Base-by-base conservation (phyloP, 2,797 vertebrate species). In the Gallinago nigripennis region DNA sequence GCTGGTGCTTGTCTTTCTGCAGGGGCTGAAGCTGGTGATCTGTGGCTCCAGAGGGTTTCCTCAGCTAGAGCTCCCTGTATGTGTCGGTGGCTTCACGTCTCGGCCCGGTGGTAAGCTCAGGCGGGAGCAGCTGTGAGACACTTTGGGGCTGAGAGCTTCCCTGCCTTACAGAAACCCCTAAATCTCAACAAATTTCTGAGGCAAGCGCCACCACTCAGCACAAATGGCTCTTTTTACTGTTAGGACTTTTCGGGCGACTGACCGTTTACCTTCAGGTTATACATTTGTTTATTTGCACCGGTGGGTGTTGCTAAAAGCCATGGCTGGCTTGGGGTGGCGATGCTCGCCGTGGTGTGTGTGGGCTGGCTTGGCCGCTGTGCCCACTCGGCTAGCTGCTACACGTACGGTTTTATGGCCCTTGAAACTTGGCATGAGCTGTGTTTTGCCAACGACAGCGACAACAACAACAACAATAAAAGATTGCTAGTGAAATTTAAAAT, bases 91-190 rank as follows among this genome's bases (percentile, higher is more conserved):
- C 51, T 51, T n/a, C 43, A 1, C 53, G 53, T 58, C 79, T 24
- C 8, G 0, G 37, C 25, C 6, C 1, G 0, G 7, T 2, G 25
- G 10, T 24, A 2, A 35, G 33, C 13, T 39, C 31, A 6, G 3
- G 24, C 82, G 45, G 24, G 45, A 66, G 45, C 35, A 51, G 31
- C 51, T 2, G 9, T 28, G 58, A 25, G 11, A 2, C 46, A 14
- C 19, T 18, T 28, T 7, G 4, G n/a, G 27, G 11, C 39, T 1
- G 2, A 27, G 18, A 57, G 9, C 48, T 61, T 8, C 1, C 43
- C 18, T 30, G 17, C 57, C 30, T 23, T 35, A 9, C 5, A 4
- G 57, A 82, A 86, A 46, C 31, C 63, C 41, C 8, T 8, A 6
- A 8, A 57, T 37, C 20, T 48, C 53, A 5, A 9, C 23, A 7